These are phyloP conservation scores for Limnodromus scolopaceus DNA, from an alignment of 2,797 vertebrate genomes.

Conservation along the genomic window DNA sequence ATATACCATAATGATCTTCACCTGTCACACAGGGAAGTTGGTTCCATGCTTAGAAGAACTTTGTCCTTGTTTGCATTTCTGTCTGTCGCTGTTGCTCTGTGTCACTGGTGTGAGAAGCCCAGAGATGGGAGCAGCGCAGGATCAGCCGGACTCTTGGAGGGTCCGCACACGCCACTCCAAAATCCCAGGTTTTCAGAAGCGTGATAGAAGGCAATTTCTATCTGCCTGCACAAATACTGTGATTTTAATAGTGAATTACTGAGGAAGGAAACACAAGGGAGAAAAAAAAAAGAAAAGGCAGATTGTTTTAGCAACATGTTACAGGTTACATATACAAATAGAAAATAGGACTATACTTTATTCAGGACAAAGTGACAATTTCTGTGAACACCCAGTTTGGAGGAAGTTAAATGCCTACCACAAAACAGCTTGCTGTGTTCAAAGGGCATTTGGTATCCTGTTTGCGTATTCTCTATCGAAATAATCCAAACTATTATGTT, in stretches of 20 bases:
- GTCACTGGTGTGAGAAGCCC: not conserved
- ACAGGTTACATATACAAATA: not conserved
- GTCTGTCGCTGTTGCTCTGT: not conserved
- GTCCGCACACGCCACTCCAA: not conserved
- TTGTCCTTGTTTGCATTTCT: not conserved
- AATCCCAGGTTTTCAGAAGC: not conserved
- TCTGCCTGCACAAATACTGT: not conserved
- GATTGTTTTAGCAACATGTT: not conserved
- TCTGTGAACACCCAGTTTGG: not conserved
- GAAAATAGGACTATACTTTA: not conserved
- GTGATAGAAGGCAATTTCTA: not conserved
- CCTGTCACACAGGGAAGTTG: not conserved
- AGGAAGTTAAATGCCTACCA: constrained; percentile 23
- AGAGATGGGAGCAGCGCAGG: not conserved
- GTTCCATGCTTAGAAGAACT: not conserved
- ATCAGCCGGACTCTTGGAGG: not conserved
- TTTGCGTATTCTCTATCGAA: not conserved
- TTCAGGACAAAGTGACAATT: not conserved
- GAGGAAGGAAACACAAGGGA: not conserved
- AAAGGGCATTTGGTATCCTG: constrained; percentile 31
- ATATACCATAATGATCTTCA: rapidly evolving
- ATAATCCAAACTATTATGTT: not conserved
- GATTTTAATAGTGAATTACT: not conserved
- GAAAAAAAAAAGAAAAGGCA: rapidly evolving
- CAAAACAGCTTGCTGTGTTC: not conserved